Evolutionary conservation across 2,113 vertebrate species (phyloP), one percentile per base, ranked within the genome.

Genomic region (Ursus arctos): DNA sequence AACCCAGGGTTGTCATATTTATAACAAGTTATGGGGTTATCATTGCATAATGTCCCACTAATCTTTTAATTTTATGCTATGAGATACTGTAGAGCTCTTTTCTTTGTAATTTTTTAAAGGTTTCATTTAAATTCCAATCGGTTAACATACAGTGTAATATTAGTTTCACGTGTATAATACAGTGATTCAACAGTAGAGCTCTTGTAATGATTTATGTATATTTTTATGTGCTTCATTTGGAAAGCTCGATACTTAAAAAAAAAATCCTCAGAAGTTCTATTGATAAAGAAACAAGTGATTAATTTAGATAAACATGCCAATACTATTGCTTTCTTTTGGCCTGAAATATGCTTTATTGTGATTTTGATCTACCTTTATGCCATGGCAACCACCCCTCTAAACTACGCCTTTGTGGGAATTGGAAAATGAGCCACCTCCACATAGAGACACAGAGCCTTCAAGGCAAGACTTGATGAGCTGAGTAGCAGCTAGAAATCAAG

Each of bases 151-250:
- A 40, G 69, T 40, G 2, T 72, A 40, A 36, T 71, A 40, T 40
- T 24, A 72, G 69, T 72, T 22, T 72, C 69, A 24, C 2, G 2
- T 72, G 21, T 72, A 72, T 40, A 72, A 74, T 74, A 47, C 28
- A 74, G 3, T 74, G 72, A 26, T 43, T 47, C 40, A 47, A 92
- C 6, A 93, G 72, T 4, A 90, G 26, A 86, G 1, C 26, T 92
- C 57, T 96, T 88, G 97, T 87, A 91, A 97, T 81, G 57, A 93
- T 51, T 40, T 95, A 40, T 18, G 6, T 36, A 69, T 69, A 51
- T 43, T 74, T 89, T 24, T 81, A 53, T 49, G 72, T n/a, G 40
- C 2, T 72, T 82, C 36, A 81, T 87, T 53, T 80, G 31, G 26
- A 93, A 92, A 83, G 22, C 4, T 69, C 28, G 2, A 82, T 26